Percentiles rank a stretch among this genome's conserved stretches.
Evolutionary conservation across 2,888 invertebrate genomes (phyloP).

Genomic region (Drosophila kanekoi): DNA sequence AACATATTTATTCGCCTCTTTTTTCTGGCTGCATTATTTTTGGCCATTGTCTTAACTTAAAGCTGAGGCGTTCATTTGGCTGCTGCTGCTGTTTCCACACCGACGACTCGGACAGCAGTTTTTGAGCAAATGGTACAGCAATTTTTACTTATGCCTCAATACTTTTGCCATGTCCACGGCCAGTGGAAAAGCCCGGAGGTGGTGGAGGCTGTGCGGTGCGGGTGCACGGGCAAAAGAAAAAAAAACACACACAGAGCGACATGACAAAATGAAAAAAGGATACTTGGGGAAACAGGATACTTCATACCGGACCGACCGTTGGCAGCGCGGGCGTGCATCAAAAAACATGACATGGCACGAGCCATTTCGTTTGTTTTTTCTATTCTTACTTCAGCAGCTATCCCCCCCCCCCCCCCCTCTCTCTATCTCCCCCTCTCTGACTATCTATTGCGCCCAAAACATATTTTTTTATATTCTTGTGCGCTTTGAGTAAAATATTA

Average conservation of each 20-base stretch:
- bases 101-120: slow-evolving; percentile 54
- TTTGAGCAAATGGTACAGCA: slow-evolving; percentile 69
- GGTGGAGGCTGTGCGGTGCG: not conserved
- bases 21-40: slow-evolving; percentile 29
- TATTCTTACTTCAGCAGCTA: slow-evolving; percentile 53
- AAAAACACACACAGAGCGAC: slow-evolving; percentile 48
- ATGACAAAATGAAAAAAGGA: slow-evolving; percentile 70
- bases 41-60: slow-evolving; percentile 58
- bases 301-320: slow-evolving; percentile 31
- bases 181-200: slow-evolving; percentile 16
- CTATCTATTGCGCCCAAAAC: slow-evolving; percentile 38
- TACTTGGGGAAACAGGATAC: slow-evolving; percentile 46
- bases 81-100: slow-evolving; percentile 46
- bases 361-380: slow-evolving; percentile 76
- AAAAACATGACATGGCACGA: slow-evolving; percentile 78
- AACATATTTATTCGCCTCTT: slow-evolving; percentile 15
- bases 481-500: slow-evolving; percentile 77
- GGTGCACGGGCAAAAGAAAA: not conserved
- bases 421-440: not conserved
- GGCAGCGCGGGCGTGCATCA: slow-evolving; percentile 62
- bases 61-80: slow-evolving; percentile 43
- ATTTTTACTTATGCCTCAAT: slow-evolving; percentile 78
- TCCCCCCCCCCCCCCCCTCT: slow-evolving; percentile 4
- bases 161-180: slow-evolving; percentile 67
- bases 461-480: slow-evolving; percentile 64